Percentiles rank a stretch among this genome's conserved stretches.
Conservation (phyloP, 2,113 vertebrate genomes). For the Erinaceus europaeus region DNA sequence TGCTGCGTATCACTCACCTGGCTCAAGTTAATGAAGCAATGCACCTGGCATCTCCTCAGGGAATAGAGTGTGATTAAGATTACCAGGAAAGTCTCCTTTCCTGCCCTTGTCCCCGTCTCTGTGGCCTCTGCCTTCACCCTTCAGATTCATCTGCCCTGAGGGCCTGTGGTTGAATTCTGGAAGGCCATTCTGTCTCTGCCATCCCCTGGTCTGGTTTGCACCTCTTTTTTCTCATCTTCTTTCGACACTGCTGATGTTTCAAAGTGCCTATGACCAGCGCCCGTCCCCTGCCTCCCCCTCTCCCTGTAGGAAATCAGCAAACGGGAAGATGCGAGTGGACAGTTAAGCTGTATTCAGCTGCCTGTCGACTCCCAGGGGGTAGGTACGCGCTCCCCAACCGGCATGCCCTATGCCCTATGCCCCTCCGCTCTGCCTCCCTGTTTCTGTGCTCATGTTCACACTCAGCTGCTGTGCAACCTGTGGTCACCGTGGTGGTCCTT, state of each 20-base stretch:
- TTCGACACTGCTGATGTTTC: slow-evolving; percentile 65
- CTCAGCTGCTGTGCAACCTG: slow-evolving; percentile 74
- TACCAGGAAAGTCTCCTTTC: not conserved
- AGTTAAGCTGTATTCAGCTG: slow-evolving; percentile 98
- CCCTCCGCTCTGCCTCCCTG: slow-evolving; percentile 45
- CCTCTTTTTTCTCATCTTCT: slow-evolving; percentile 20
- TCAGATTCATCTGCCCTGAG: slow-evolving; percentile 47
- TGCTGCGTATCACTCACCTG: not conserved
- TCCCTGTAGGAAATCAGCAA: slow-evolving; percentile 95
- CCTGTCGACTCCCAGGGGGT: slow-evolving; percentile 95
- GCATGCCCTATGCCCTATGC: slow-evolving; percentile 74
- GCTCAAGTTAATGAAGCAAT: not conserved
- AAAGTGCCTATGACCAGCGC: slow-evolving; percentile 65
- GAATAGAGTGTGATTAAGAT: not conserved
- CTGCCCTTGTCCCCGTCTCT: not conserved
- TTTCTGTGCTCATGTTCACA: slow-evolving; percentile 80
- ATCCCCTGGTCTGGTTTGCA: not conserved
- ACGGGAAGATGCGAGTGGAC: slow-evolving; percentile 95
- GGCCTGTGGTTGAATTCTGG: slow-evolving; percentile 45
- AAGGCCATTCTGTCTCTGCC: slow-evolving; percentile 28
- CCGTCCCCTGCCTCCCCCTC: slow-evolving; percentile 80
- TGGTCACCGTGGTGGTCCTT: slow-evolving; percentile 67
- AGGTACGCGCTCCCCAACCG: slow-evolving; percentile 83
- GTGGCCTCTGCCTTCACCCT: slow-evolving; percentile 33
- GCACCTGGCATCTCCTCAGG: not conserved